Conservation (phyloP, 2,888 invertebrate species). For the Cotesia congregata region DNA sequence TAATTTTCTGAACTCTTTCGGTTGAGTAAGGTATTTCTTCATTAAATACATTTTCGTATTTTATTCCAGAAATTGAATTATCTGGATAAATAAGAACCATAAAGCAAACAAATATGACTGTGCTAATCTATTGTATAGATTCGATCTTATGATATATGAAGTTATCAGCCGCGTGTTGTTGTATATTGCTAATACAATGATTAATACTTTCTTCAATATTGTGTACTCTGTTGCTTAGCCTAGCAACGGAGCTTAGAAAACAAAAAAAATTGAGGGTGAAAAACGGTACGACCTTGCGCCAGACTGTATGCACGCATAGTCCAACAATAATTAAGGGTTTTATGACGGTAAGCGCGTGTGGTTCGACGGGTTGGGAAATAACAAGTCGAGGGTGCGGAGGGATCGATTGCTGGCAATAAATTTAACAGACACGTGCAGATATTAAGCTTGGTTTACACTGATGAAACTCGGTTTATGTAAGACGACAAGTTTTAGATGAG, state of each 20-base stretch:
- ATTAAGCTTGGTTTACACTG: constrained; percentile 21
- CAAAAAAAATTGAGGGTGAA: constrained; percentile 29
- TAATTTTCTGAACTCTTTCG: background rate
- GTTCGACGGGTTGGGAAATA: constrained; percentile 50
- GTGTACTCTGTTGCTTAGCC: constrained; percentile 15
- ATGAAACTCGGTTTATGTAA: background rate
- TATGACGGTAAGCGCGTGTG: constrained; percentile 44
- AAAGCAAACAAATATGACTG: constrained; percentile 30
- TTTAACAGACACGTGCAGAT: constrained; percentile 48
- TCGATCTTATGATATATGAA: constrained; percentile 35
- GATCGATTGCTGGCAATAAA: constrained; percentile 51
- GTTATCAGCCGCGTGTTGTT: constrained; percentile 28
- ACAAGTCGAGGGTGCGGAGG: constrained; percentile 43
- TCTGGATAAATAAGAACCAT: constrained; percentile 29
- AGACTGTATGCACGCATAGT: constrained; percentile 43
- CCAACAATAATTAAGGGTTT: constrained; percentile 50
- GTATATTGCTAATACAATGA: constrained; percentile 26
- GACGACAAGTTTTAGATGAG: constrained; percentile 2
- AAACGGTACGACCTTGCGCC: constrained; percentile 49
- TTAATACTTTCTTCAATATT: constrained; percentile 32
- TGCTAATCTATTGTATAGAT: constrained; percentile 20
- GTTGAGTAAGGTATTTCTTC: background rate
- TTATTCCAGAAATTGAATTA: constrained; percentile 35
- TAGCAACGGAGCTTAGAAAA: constrained; percentile 15
- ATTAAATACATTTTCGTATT: constrained; percentile 11